These are phyloP conservation scores for Drosophila algonquin DNA, from an alignment of 2,888 invertebrate species.

Conservation along the genomic window DNA sequence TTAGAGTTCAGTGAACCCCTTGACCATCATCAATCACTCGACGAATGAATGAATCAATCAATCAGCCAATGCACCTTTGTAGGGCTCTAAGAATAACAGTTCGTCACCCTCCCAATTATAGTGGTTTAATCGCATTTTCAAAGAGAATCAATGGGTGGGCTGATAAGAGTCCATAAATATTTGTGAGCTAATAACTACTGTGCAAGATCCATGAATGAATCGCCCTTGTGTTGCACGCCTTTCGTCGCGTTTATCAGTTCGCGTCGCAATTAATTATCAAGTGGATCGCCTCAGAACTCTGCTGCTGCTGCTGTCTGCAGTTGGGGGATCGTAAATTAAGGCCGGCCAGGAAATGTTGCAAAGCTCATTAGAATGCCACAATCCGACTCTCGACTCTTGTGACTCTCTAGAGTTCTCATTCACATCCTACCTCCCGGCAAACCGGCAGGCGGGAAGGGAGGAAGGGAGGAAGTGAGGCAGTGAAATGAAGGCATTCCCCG, in stretches of 20 bases:
- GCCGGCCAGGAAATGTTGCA: slow-evolving; percentile 36
- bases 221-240: slow-evolving; percentile 25
- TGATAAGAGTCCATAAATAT: slow-evolving; percentile 34
- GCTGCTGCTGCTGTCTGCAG: neutral
- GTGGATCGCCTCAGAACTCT: neutral
- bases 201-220: slow-evolving; percentile 26
- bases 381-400: neutral
- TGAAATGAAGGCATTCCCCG: neutral
- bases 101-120: slow-evolving; percentile 36
- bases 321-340: slow-evolving; percentile 33
- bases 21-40: slow-evolving; percentile 22
- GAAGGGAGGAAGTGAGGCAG: no score
- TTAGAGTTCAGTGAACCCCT: slow-evolving; percentile 21
- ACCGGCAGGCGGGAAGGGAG: neutral
- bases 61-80: slow-evolving; percentile 5
- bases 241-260: slow-evolving; percentile 24
- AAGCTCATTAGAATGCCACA: slow-evolving; percentile 40
- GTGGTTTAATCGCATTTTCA: slow-evolving; percentile 20
- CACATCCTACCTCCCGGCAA: slow-evolving; percentile 19
- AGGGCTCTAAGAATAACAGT: slow-evolving; percentile 1
- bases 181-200: slow-evolving; percentile 26
- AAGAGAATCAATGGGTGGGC: slow-evolving; percentile 20
- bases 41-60: neutral
- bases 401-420: slow-evolving; percentile 17
- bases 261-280: slow-evolving; percentile 28